phyloP scores from a whole-genome alignment of 30 jellyfish, hydroid and myxozoan species.

The Sanderia malayensis region DNA sequence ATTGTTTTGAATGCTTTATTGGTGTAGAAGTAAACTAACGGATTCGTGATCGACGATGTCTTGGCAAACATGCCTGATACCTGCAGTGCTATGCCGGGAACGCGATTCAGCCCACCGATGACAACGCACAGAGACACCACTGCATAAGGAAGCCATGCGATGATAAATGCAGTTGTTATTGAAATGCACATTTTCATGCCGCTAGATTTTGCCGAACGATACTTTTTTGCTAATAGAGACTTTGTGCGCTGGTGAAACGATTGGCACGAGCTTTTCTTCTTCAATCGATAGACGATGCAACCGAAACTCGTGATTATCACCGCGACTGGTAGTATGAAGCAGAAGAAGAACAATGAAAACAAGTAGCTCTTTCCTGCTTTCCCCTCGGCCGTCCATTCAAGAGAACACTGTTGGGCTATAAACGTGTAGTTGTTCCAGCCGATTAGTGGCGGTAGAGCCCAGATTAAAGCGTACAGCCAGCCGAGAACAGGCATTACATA shows the following conservation, averaged over 20 bases:
- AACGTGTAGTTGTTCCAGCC: slow-evolving; percentile 27
- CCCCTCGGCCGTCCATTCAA: slow-evolving; percentile 22
- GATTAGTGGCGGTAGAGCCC: slow-evolving; percentile 41
- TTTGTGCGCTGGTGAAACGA: neutral
- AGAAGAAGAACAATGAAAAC: slow-evolving; percentile 18
- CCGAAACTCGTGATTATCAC: slow-evolving; percentile 21
- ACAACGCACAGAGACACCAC: slow-evolving; percentile 8
- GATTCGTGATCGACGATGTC: neutral
- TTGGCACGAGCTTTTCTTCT: neutral
- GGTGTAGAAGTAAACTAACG: slow-evolving; percentile 22
- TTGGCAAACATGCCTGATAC: slow-evolving; percentile 25
- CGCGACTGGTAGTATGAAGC: slow-evolving; percentile 30
- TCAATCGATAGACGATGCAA: slow-evolving; percentile 25
- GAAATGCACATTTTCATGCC: slow-evolving; percentile 33
- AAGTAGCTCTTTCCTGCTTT: slow-evolving; percentile 13
- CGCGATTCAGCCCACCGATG: slow-evolving; percentile 11
- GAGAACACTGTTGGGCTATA: slow-evolving; percentile 13
- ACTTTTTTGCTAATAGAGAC: neutral
- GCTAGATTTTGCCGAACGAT: neutral
- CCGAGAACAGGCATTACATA: slow-evolving; percentile 9
- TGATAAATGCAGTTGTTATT: slow-evolving; percentile 20
- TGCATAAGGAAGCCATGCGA: slow-evolving; percentile 51
- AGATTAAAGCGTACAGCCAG: slow-evolving; percentile 35
- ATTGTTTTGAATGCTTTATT: slow-evolving; percentile 1
- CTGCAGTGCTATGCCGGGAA: slow-evolving; percentile 19